Evolutionary conservation across 2,113 vertebrate species (phyloP).

Genomic region (Hypanus sabinus): DNA sequence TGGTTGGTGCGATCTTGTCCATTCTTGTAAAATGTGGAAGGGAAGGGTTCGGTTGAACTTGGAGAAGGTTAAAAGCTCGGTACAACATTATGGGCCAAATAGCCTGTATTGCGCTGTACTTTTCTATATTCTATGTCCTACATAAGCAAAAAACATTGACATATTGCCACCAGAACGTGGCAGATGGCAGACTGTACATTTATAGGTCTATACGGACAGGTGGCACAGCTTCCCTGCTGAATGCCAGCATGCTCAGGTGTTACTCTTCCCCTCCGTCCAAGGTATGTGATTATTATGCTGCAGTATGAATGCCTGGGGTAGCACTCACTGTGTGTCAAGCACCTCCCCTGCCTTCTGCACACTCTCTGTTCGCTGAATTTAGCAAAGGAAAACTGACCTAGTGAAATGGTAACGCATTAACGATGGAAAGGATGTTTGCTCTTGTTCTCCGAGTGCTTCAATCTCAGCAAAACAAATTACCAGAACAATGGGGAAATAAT

Average conservation of each 20-base stretch:
- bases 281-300: background rate
- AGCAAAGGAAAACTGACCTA: background rate
- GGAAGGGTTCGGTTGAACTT: too few species aligned
- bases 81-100: too few species aligned
- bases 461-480: background rate
- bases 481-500: background rate
- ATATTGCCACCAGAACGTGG: background rate
- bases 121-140: too few species aligned
- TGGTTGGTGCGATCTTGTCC: too few species aligned
- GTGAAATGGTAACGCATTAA: background rate
- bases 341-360: constrained; percentile 3
- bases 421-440: background rate
- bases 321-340: background rate
- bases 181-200: background rate
- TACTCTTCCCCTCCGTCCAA: background rate
- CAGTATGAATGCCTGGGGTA: background rate
- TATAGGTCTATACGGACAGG: background rate
- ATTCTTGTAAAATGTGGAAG: too few species aligned
- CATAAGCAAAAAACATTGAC: background rate
- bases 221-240: constrained; percentile 14
- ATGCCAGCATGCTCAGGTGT: too few species aligned
- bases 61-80: too few species aligned
- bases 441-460: background rate
- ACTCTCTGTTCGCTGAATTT: background rate
- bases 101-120: too few species aligned